Percentiles rank a stretch among this genome's conserved stretches.
Evolutionary conservation across 2,888 invertebrate genomes (phyloP).

Genomic region (Malachius bipustulatus): DNA sequence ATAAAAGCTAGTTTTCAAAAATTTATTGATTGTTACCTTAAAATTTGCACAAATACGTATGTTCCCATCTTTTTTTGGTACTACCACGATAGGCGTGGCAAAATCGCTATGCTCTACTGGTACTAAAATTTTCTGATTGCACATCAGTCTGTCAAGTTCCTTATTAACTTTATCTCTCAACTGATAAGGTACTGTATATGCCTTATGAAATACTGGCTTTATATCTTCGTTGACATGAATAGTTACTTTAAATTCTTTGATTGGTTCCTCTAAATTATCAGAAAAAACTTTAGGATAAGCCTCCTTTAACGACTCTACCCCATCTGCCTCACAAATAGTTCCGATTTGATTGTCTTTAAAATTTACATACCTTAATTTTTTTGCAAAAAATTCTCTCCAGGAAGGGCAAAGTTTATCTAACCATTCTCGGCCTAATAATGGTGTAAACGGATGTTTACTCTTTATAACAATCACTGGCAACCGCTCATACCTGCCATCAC

Average conservation of each 20-base stretch:
- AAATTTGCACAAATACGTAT: conserved; percentile 25
- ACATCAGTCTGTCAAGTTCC: conserved; percentile 16
- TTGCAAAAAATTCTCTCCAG: conserved; percentile 5
- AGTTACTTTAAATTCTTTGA: conserved; percentile 6
- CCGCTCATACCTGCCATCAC: not conserved
- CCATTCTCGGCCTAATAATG: conserved; percentile 9
- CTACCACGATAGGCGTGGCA: conserved; percentile 23
- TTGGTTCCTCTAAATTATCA: not conserved
- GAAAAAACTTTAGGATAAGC: conserved; percentile 1
- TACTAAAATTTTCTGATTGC: conserved; percentile 13
- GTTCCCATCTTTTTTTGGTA: conserved; percentile 18
- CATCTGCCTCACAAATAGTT: not conserved
- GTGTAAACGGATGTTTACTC: conserved; percentile 4
- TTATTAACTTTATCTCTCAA: conserved; percentile 13
- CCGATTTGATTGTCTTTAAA: not conserved
- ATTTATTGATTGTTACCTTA: conserved; percentile 20
- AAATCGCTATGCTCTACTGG: conserved; percentile 18
- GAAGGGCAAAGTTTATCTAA: conserved; percentile 6
- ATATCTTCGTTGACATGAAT: conserved; percentile 7
- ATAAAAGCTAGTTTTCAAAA: conserved; percentile 20
- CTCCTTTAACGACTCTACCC: too few relatives aligned
- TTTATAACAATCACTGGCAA: conserved; percentile 5
- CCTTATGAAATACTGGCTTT: conserved; percentile 17
- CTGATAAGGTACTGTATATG: conserved; percentile 15
- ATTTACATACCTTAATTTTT: not conserved